phyloP scores from a whole-genome alignment of 2,888 invertebrate species.

The Tetanocera ferruginea region DNA sequence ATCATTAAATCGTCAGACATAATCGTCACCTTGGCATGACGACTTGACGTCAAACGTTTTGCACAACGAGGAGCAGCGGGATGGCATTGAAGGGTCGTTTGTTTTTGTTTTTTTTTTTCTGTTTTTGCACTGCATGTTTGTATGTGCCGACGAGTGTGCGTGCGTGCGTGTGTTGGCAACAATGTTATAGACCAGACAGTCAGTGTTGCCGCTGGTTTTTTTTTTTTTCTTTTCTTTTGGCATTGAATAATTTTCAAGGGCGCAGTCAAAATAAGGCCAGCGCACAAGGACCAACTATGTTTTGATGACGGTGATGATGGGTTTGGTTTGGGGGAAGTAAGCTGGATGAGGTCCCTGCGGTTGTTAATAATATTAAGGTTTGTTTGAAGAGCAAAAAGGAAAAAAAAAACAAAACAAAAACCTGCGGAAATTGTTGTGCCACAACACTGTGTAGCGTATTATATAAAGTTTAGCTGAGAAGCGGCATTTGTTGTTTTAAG shows the following conservation, averaged over 20 bases:
- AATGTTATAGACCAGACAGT: background rate
- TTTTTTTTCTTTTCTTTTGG: background rate
- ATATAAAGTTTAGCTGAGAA: background rate
- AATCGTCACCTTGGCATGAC: conserved; percentile 33
- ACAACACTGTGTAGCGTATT: background rate
- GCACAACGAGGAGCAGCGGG: conserved; percentile 1
- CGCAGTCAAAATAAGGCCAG: background rate
- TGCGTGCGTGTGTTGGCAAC: background rate
- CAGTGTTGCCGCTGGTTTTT: background rate
- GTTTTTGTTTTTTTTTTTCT: no score
- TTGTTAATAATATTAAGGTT: conserved; percentile 1
- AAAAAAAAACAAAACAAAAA: background rate
- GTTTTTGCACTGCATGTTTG: background rate
- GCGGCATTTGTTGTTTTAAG: background rate
- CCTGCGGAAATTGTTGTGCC: background rate
- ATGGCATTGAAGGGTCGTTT: background rate
- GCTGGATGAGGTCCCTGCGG: background rate
- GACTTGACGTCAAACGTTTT: background rate
- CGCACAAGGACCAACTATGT: conserved; percentile 15
- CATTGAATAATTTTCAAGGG: conserved; percentile 33
- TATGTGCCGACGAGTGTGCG: background rate
- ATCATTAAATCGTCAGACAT: conserved; percentile 38
- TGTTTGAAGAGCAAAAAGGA: no score
- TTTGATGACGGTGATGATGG: background rate
- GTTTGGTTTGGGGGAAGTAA: no score